These are phyloP conservation scores for Pollenia angustigena DNA, from an alignment of 2,888 invertebrate genomes.

Conservation along the genomic window DNA sequence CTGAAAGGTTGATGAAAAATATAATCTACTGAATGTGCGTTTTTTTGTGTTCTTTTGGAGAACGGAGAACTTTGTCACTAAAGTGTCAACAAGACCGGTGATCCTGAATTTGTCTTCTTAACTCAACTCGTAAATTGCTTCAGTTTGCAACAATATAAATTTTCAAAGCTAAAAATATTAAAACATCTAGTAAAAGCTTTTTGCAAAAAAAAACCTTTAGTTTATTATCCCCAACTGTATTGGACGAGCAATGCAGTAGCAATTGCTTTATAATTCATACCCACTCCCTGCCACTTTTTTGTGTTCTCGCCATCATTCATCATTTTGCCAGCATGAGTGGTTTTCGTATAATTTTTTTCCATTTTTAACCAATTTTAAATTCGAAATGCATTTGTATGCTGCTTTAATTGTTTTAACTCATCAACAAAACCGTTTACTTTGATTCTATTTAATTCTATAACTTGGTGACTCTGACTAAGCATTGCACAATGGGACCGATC, in stretches of 20 bases:
- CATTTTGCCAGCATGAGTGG: constrained; percentile 41
- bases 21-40: too few species aligned
- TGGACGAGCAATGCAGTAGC: constrained; percentile 40
- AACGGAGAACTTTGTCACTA: too few species aligned
- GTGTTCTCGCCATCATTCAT: constrained; percentile 35
- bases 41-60: too few species aligned
- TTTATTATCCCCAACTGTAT: neutral
- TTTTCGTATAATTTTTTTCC: constrained; percentile 22
- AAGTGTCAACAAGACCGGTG: too few species aligned
- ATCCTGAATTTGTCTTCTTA: too few species aligned
- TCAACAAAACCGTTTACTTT: constrained; percentile 48
- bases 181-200: neutral
- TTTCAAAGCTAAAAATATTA: neutral
- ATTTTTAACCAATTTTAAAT: constrained; percentile 21
- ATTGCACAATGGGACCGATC: neutral
- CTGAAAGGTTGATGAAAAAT: too few species aligned
- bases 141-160: too few species aligned
- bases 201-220: neutral
- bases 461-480: constrained; percentile 20
- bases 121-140: too few species aligned
- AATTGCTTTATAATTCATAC: constrained; percentile 51
- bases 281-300: constrained; percentile 37
- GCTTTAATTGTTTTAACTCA: constrained; percentile 68
- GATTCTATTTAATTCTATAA: constrained; percentile 33
- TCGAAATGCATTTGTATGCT: constrained; percentile 63